phyloP scores from a whole-genome alignment of 2,113 vertebrate species.

The Cyprinus carpio region DNA sequence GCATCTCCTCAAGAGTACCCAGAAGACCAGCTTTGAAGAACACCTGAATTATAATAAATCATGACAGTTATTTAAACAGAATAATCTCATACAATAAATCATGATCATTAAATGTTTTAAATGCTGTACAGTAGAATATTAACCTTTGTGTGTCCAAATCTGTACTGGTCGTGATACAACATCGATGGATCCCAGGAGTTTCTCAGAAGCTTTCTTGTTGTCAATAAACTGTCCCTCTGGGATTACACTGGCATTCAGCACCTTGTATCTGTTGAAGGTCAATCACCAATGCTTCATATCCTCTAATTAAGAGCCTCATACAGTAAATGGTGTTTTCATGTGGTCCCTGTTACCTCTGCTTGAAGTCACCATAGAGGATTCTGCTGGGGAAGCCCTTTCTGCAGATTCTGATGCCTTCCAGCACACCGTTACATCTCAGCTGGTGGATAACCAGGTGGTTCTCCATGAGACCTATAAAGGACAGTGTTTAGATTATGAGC shows the following conservation, averaged over 20 bases:
- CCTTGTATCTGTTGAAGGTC: constrained; percentile 57
- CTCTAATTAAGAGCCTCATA: neutral
- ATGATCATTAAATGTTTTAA: neutral
- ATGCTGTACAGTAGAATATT: neutral
- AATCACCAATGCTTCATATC: neutral
- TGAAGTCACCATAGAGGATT: constrained; percentile 58
- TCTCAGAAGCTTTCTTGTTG: constrained; percentile 61
- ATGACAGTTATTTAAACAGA: neutral
- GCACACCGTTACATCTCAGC: constrained; percentile 61
- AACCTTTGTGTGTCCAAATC: constrained; percentile 66
- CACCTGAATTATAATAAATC: constrained; percentile 67
- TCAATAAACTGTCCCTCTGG: constrained; percentile 63
- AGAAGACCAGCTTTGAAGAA: constrained; percentile 89
- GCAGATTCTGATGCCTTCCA: constrained; percentile 59
- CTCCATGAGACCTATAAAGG: constrained; percentile 54
- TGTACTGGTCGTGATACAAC: constrained; percentile 60
- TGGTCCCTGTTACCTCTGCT: constrained; percentile 43
- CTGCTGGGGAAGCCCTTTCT: constrained; percentile 56
- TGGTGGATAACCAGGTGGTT: constrained; percentile 60
- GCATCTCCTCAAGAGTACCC: constrained; percentile 85
- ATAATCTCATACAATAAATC: neutral
- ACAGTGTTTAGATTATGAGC: neutral
- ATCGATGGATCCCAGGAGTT: constrained; percentile 61
- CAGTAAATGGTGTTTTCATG: neutral
- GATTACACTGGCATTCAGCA: constrained; percentile 64